Evolutionary conservation across 2,888 invertebrate species (phyloP).

Genomic region (Campoletis raptor): DNA sequence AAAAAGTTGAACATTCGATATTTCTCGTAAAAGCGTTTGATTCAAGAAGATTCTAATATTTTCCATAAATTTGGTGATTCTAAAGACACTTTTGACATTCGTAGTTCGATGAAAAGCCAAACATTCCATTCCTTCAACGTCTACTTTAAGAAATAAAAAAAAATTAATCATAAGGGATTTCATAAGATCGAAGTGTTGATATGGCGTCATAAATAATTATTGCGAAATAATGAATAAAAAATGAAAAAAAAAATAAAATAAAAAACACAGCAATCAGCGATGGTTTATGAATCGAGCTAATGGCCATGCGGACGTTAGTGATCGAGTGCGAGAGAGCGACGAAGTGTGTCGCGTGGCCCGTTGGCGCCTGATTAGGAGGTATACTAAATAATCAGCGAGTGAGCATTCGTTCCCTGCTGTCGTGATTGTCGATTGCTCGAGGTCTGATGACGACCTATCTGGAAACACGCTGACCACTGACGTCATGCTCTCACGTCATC

Average conservation of each 20-base stretch:
- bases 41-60: no score
- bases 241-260: conserved; percentile 4
- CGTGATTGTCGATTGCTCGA: conserved; percentile 46
- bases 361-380: conserved; percentile 67
- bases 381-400: conserved; percentile 60
- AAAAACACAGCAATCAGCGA: conserved; percentile 9
- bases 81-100: no score
- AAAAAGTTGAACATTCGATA: no score
- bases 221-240: conserved; percentile 17
- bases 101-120: no score
- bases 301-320: conserved; percentile 2
- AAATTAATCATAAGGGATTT: neutral
- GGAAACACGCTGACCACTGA: conserved; percentile 48
- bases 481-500: conserved; percentile 57
- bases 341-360: conserved; percentile 57
- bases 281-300: conserved; percentile 19
- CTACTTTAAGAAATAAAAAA: neutral
- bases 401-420: conserved; percentile 38
- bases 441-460: conserved; percentile 35
- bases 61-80: no score
- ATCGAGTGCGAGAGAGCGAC: neutral
- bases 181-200: conserved; percentile 17
- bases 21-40: no score
- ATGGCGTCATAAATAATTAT: conserved; percentile 9
- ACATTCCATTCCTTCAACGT: neutral